A percentile compares a stretch with the other conserved stretches of the same genome.
Conservation (phyloP, 1,140 invertebrate genomes). For the Belonocnema kinseyi region DNA sequence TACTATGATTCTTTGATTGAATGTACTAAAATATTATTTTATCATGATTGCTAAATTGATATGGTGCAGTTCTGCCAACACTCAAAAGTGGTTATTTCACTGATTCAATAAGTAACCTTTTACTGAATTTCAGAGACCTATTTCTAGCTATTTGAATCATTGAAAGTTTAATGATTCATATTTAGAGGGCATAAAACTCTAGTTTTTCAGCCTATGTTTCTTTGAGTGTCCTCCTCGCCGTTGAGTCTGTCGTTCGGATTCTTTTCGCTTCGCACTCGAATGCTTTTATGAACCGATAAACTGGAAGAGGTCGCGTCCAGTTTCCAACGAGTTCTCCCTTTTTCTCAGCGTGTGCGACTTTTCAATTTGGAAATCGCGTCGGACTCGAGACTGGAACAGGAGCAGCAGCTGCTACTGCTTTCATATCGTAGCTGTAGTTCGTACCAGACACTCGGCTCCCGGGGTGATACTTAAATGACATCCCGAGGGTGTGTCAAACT, state of each 20-base stretch:
- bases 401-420: constrained; percentile 12
- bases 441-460: constrained; percentile 10
- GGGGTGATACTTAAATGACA: constrained; percentile 16
- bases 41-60: no score
- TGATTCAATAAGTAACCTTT: no score
- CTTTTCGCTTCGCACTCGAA: constrained; percentile 19
- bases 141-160: no score
- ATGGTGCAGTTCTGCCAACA: no score
- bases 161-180: no score
- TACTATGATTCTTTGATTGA: no score
- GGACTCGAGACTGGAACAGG: not conserved
- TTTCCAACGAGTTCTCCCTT: constrained; percentile 17
- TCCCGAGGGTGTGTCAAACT: constrained; percentile 18
- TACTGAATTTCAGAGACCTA: no score
- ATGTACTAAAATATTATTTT: no score
- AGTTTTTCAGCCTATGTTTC: not conserved
- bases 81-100: no score
- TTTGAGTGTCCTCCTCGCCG: not conserved
- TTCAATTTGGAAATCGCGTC: constrained; percentile 6
- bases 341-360: constrained; percentile 23
- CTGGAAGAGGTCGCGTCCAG: constrained; percentile 29
- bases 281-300: constrained; percentile 28
- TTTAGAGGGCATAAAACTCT: not conserved
- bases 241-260: constrained; percentile 23
- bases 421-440: not conserved